Evolutionary conservation across 2,888 invertebrate genomes (phyloP), one percentile per base, ranked within the genome.

Genomic region (Aspidapion aeneum): DNA sequence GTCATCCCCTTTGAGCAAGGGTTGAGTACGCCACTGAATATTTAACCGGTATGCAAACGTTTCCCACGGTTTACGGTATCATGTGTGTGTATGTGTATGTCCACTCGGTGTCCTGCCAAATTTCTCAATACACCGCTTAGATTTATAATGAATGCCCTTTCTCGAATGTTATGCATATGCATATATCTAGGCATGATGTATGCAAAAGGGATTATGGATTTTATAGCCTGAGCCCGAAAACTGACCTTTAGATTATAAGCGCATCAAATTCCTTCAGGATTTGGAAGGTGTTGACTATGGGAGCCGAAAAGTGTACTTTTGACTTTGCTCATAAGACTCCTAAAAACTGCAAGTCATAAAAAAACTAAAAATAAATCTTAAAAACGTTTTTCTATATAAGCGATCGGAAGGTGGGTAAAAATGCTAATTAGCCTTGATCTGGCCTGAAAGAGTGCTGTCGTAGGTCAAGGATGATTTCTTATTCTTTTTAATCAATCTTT

Each of bases 1-100:
- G n/a, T n/a, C n/a, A n/a, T n/a, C n/a, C n/a, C n/a, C n/a, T n/a
- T n/a, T n/a, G n/a, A n/a, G n/a, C n/a, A n/a, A n/a, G n/a, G n/a
- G n/a, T n/a, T 65, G 57, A 62, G 62, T 65, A 65, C 60, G 60
- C 55, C 50, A 50, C 62, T 48, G 61, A 55, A 54, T 58, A 63
- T 63, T 60, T 59, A 51, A 22, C 62, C 60, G 66, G 63, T 63
- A 66, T 66, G 66, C 66, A 66, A 63, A 66, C 64, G 55, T 63
- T 65, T 67, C 66, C 64, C 64, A 68, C 65, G 66, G 66, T 62
- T 35, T 18, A 58, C 59, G 55, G 66, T 66, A 66, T 66, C 66
- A 63, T 66, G 63, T 66, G 64, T 58, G 64, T 61, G 66, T 64
- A 63, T 66, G 63, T 66, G 64, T 58, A 64, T 61, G 66, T 64